Percentiles rank a stretch among this genome's conserved stretches.
Evolutionary conservation across 2,888 invertebrate genomes (phyloP).

Genomic region (Vanessa cardui): DNA sequence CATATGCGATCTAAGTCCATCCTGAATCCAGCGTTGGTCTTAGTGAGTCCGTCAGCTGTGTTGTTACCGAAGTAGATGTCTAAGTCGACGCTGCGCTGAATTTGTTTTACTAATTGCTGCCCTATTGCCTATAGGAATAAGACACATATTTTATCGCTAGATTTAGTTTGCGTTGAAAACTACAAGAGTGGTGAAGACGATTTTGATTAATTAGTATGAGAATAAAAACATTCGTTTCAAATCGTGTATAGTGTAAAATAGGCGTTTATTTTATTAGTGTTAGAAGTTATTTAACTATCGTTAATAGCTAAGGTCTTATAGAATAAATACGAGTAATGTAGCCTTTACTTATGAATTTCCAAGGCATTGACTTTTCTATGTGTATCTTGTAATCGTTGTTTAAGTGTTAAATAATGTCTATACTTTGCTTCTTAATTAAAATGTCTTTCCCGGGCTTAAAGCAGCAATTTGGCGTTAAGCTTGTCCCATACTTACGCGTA

Average conservation of each 20-base stretch:
- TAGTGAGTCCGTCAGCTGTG: conserved; percentile 56
- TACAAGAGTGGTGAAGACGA: no score
- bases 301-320: background rate
- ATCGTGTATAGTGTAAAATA: no score
- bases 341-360: no score
- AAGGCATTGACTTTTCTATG: background rate
- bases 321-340: no score
- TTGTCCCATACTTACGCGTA: conserved; percentile 56
- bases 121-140: conserved; percentile 62
- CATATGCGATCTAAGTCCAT: conserved; percentile 76
- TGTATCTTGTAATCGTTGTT: background rate
- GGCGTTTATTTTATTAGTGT: no score
- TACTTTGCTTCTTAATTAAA: background rate
- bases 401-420: no score
- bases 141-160: background rate
- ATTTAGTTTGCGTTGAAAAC: no score
- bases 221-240: no score
- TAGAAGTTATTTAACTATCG: no score
- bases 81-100: conserved; percentile 70
- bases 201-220: no score
- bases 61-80: conserved; percentile 76
- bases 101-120: conserved; percentile 63
- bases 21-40: conserved; percentile 72
- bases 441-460: background rate
- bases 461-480: no score